These are phyloP conservation scores for Falco punctatus DNA, from an alignment of 2,113 vertebrate species.

Conservation along the genomic window DNA sequence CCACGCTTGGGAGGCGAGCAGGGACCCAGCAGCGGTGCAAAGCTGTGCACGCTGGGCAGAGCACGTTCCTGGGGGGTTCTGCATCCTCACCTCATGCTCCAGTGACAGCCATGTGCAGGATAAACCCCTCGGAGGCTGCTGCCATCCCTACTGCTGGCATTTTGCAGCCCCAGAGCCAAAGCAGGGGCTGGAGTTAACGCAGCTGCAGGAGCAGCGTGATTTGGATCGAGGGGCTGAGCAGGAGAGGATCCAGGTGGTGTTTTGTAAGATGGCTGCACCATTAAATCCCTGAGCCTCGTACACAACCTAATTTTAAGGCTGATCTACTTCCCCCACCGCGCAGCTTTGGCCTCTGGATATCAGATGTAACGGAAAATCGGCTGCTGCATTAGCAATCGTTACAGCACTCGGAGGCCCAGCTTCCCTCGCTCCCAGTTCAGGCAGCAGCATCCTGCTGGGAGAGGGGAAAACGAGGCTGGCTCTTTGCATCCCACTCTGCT, in stretches of 20 bases:
- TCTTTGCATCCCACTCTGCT: neutral
- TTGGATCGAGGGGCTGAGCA: neutral
- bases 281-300: neutral
- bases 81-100: neutral
- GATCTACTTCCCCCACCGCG: neutral
- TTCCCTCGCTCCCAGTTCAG: neutral
- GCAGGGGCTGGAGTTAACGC: neutral
- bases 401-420: neutral
- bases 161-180: rapidly evolving
- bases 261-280: neutral
- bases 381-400: neutral
- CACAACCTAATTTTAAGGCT: neutral
- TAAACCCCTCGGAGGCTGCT: neutral
- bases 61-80: rapidly evolving
- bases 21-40: no score
- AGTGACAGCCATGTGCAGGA: rapidly evolving
- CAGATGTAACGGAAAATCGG: neutral
- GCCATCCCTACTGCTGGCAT: rapidly evolving
- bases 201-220: neutral
- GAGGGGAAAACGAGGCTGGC: neutral
- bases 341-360: neutral
- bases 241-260: neutral
- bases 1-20: rapidly evolving
- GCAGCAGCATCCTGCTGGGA: neutral
- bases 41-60: rapidly evolving